Evolutionary conservation across 2,888 invertebrate genomes (phyloP), one percentile per base, ranked within the genome.

Genomic region (Cantharis rustica): DNA sequence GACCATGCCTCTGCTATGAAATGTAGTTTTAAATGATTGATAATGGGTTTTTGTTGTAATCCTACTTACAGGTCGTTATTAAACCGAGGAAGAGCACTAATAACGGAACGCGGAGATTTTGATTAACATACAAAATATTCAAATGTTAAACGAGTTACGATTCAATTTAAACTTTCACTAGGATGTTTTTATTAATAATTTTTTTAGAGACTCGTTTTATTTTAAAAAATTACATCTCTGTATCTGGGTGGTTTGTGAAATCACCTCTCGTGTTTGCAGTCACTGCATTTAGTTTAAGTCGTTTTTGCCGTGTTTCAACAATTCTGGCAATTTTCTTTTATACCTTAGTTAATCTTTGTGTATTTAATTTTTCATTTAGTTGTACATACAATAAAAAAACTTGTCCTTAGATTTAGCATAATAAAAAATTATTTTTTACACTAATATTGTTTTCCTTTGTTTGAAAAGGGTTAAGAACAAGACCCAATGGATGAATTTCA

Each of bases 391-490:
- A 63, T 64, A 64, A 64, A 64, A 68, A 73, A 73, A 77, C 17
- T 72, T 74, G 77, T 79, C 77, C 77, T 72, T 83, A 83, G 84
- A 82, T 84, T 83, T 83, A 81, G 77, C 80, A 79, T 77, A 83
- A 83, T 81, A 83, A 82, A 83, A 74, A 76, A 78, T 80, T 79
- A 81, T 77, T 81, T 83, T 79, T 82, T 90, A 90, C 89, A 90
- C 91, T 91, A 91, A 91, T 91, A 88, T 90, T 90, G 90, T 91
- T 91, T 93, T 93, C 93, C 92, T 93, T 93, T 93, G 92, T 93
- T 93, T 93, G 92, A 87, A 91, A 93, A 93, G 93, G 93, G 93
- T 92, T 92, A 93, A 93, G 93, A 93, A 93, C 93, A 93, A 93
- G 93, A 93, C 92, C 92, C 93, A 92, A 93, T 92, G 93, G 93